Percentiles rank a stretch among this genome's conserved stretches.
Evolutionary conservation across 1,140 invertebrate species (phyloP).

Genomic region (Euwallacea similis): DNA sequence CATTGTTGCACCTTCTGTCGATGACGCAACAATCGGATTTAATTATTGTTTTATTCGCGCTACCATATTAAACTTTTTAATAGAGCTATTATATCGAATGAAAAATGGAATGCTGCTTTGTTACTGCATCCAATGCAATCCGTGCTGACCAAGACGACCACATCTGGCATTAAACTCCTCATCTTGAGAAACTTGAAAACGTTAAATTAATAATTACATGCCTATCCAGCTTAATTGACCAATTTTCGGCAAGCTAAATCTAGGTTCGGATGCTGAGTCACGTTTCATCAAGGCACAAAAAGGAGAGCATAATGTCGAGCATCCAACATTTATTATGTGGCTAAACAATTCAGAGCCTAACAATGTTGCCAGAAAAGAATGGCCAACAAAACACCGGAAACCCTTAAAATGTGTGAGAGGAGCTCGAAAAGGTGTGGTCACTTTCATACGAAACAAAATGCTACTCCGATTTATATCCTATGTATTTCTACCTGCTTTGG

Average conservation of each 20-base stretch:
- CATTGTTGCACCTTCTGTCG: slow-evolving; percentile 45
- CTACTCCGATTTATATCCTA: slow-evolving; percentile 38
- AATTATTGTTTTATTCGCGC: slow-evolving; percentile 36
- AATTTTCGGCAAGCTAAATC: slow-evolving; percentile 32
- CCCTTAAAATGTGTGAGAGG: slow-evolving; percentile 52
- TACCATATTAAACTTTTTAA: slow-evolving; percentile 9
- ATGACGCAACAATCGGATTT: slow-evolving; percentile 31
- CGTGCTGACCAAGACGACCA: too few species aligned
- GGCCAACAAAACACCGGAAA: slow-evolving; percentile 50
- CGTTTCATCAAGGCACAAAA: slow-evolving; percentile 41
- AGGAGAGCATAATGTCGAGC: slow-evolving; percentile 43
- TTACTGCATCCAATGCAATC: too few species aligned
- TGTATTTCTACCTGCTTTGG: slow-evolving; percentile 48
- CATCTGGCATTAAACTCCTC: too few species aligned
- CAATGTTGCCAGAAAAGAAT: slow-evolving; percentile 51
- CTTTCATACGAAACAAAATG: slow-evolving; percentile 52
- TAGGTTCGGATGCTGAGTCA: slow-evolving; percentile 41
- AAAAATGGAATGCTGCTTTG: too few species aligned
- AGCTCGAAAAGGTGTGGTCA: slow-evolving; percentile 52
- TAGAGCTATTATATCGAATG: too few species aligned
- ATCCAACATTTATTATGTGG: slow-evolving; percentile 38
- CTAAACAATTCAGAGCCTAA: slow-evolving; percentile 49
- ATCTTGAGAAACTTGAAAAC: not conserved
- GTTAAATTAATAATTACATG: slow-evolving; percentile 31
- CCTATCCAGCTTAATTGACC: slow-evolving; percentile 25